These are phyloP conservation scores for Halictus ligatus DNA, from an alignment of 2,888 invertebrate genomes.

Conservation along the genomic window DNA sequence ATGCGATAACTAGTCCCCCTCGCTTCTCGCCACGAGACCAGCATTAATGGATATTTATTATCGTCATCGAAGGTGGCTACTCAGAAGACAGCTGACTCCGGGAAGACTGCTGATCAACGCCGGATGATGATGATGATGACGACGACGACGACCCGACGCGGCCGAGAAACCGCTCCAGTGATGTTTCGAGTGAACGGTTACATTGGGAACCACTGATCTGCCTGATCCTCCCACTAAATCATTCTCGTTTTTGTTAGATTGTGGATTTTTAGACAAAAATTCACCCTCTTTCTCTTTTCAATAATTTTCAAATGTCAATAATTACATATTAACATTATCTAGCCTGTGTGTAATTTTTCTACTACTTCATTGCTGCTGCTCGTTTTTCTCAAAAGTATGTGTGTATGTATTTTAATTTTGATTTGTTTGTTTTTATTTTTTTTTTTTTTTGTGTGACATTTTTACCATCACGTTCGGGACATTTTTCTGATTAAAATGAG, in stretches of 20 bases:
- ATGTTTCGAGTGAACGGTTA: not conserved
- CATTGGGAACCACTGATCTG: not conserved
- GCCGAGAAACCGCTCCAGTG: not conserved
- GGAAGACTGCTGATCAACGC: conserved; percentile 55
- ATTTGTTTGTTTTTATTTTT: no score
- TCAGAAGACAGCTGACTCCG: conserved; percentile 69
- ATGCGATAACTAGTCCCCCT: conserved; percentile 82
- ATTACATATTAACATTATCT: no score
- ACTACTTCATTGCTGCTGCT: not conserved
- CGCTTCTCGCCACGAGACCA: conserved; percentile 50
- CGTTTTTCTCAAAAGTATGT: not conserved
- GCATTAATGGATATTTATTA: conserved; percentile 84
- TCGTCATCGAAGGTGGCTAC: conserved; percentile 77
- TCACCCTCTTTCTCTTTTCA: no score
- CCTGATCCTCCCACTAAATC: not conserved
- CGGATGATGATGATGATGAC: conserved; percentile 44
- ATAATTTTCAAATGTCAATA: no score
- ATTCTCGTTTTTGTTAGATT: no score
- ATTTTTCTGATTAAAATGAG: no score
- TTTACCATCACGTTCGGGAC: no score
- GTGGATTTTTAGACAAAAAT: no score
- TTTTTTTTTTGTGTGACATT: no score
- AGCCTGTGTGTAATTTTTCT: not conserved
- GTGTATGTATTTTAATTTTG: not conserved
- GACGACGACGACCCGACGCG: not conserved